phyloP scores from a whole-genome alignment of 2,888 invertebrate species.

The Neoscelio sp. region DNA sequence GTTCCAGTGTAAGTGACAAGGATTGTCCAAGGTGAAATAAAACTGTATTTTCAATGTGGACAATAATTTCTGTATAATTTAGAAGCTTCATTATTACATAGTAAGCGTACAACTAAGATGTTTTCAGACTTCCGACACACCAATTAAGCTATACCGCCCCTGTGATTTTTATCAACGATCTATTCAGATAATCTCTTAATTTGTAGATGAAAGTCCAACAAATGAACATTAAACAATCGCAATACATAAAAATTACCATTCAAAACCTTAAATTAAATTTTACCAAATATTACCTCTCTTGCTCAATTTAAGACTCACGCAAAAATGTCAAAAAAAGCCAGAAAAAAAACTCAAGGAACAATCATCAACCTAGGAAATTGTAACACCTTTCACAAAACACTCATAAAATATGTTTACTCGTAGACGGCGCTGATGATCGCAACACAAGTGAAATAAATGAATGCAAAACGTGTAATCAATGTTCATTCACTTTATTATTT shows the following conservation, averaged over 20 bases:
- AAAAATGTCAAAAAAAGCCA: too few relatives aligned
- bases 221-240: conserved; percentile 28
- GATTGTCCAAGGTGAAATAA: conserved; percentile 21
- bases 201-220: conserved; percentile 23
- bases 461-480: conserved; percentile 17
- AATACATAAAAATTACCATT: too few relatives aligned
- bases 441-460: conserved; percentile 3
- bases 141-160: conserved; percentile 47
- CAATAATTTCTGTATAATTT: conserved; percentile 63
- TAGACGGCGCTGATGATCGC: too few relatives aligned
- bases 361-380: too few relatives aligned
- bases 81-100: conserved; percentile 66
- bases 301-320: too few relatives aligned
- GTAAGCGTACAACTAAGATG: conserved; percentile 65
- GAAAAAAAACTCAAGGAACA: too few relatives aligned
- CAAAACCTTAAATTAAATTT: too few relatives aligned
- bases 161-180: conserved; percentile 41
- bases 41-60: conserved; percentile 32
- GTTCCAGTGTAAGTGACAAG: conserved; percentile 4
- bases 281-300: too few relatives aligned
- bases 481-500: conserved; percentile 33
- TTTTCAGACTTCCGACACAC: conserved; percentile 61
- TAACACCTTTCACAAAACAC: too few relatives aligned
- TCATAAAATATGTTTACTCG: too few relatives aligned
- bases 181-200: conserved; percentile 18